Base-by-base conservation (phyloP, 2,797 vertebrate genomes). In the Champsocephalus gunnari region DNA sequence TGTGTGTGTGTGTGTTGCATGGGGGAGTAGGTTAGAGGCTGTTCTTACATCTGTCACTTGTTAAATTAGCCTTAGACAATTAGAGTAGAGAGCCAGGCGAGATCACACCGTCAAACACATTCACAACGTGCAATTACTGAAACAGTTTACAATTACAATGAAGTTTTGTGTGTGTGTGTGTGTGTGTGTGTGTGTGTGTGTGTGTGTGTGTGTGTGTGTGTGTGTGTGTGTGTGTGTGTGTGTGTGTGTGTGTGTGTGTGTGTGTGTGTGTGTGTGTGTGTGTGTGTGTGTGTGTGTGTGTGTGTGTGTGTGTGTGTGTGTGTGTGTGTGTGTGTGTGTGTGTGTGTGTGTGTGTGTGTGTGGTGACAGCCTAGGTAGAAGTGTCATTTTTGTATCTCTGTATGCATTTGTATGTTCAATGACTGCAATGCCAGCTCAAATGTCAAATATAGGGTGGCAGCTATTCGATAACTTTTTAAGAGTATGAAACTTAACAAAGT, bases 31-130 rank as follows among this genome's bases (percentile, higher is more conserved):
- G 84, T 85, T 87, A 78, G 83, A 79, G 84, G 80, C 68, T 82
- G 73, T 85, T 84, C 83, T 90, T 81, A 92, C 92, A 93, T 93
- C 92, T 93, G 92, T 91, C 91, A 93, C 89, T 89, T 89, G 87
- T 90, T 91, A 90, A 92, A 92, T 92, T 89, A 90, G 87, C 61
- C 75, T 72, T 69, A 84, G 87, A 89, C 89, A 91, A 89, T 89
- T 90, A 86, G 64, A 91, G 84, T 19, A 68, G 80, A 77, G 76
- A 87, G 79, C 72, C 78, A 73, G 75, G 64, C 64, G 82, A 86
- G 70, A 85, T 86, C 90, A 81, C 79, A 77, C 70, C 48, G 9
- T 75, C 63, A 45, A 82, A 72, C 79, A 84, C 74, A 73, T 71
- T 84, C 68, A 75, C 74, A 85, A 61, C 12, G 14, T 67, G 77